phyloP scores from a whole-genome alignment of 2,797 vertebrate species.

The Gallirallus australis region DNA sequence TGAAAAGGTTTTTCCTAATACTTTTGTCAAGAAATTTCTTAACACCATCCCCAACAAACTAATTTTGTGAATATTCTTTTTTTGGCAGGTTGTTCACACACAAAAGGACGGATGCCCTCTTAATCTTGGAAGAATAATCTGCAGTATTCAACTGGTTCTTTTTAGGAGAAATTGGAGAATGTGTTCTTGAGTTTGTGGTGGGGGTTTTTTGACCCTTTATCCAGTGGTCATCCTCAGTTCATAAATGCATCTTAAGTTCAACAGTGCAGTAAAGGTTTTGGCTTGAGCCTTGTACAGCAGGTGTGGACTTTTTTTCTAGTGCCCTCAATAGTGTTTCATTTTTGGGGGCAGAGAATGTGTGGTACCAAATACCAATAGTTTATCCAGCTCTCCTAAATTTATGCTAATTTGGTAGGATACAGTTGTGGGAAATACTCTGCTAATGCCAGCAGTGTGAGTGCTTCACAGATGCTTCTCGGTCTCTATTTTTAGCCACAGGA shows the following conservation, averaged over 20 bases:
- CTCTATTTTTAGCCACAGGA: background rate
- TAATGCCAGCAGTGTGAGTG: background rate
- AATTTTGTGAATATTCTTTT: background rate
- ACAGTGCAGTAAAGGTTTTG: background rate
- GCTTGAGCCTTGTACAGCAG: background rate
- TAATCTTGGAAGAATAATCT: background rate
- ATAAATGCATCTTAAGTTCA: background rate
- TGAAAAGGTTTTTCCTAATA: background rate
- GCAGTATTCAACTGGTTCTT: background rate
- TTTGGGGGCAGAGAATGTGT: background rate
- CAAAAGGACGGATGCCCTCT: background rate
- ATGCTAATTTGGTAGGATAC: background rate
- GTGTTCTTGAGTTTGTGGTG: fast-evolving
- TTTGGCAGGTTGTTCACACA: background rate
- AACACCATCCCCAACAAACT: background rate
- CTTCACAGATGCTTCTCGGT: background rate
- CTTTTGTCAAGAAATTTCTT: background rate
- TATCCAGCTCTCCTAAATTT: background rate
- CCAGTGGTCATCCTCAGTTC: background rate
- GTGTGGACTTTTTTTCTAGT: background rate
- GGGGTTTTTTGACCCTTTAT: background rate
- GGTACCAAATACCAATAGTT: background rate
- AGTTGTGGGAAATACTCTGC: background rate
- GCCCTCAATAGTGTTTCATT: background rate
- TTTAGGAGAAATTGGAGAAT: background rate